Base-by-base conservation (phyloP, 2,888 invertebrate species). In the Nomada fucata region DNA sequence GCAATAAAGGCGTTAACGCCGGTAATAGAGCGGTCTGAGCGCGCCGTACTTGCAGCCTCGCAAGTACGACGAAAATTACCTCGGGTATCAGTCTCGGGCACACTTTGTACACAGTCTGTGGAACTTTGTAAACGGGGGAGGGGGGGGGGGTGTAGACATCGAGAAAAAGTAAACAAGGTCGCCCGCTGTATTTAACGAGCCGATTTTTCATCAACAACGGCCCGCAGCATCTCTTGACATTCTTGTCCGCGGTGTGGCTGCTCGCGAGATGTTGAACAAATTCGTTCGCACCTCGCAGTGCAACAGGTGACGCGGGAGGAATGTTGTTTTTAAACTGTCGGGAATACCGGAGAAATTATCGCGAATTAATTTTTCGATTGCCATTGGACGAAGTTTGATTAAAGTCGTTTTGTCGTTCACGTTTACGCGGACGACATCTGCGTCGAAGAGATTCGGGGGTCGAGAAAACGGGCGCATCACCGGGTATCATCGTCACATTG, bases 1-100 rank as follows among this genome's bases (percentile, higher is more conserved):
- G 72, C 81, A 61, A 81, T 76, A 76, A 83, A 68, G 76, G 70
- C 68, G 74, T 82, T 77, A 83, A 83, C 82, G 70, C 44, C 47
- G 57, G 70, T 71, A 74, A 83, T 78, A 83, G 78, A 78, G 72
- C 69, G 73, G 47, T 73, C 76, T 76, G 73, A 82, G 69, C 61
- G 69, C 65, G 72, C 53, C 71, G 42, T 65, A 50, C 44, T 13
- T n/a, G 64, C 29, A 59, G 29, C 44, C 26, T 59, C 10, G 59
- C 75, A 72, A 72, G 69, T 50, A 60, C 52, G 36, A 65, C 69
- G 82, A 83, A 82, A 70, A 81, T 81, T 82, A 59, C 70, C 81
- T 52, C 23, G 61, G 18, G 13, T 15, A 50, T 13, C 18, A 20
- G 26, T 10, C 3, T 10, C 3, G 11, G 20, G 11, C 20, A 50